phyloP scores from a whole-genome alignment of 2,797 vertebrate species.

The Sparus aurata region DNA sequence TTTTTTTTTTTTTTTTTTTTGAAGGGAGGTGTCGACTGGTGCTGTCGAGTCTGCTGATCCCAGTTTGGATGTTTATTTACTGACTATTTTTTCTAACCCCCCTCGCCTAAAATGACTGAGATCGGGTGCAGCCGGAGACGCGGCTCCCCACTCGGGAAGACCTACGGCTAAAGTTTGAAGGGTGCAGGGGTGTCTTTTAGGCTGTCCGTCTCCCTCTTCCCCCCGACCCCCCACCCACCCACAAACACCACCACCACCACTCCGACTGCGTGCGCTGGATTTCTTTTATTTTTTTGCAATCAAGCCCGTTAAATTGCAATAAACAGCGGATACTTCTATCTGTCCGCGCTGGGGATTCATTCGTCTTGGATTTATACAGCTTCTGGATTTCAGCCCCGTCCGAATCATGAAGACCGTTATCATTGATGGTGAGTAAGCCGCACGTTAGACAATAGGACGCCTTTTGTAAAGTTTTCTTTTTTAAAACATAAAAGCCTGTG shows the following conservation, averaged over 20 bases:
- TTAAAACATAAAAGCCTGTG: constrained; percentile 26
- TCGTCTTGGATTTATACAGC: constrained; percentile 79
- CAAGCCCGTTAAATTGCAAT: constrained; percentile 63
- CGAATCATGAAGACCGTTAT: constrained; percentile 85
- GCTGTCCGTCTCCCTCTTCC: constrained; percentile 52
- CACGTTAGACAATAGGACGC: constrained; percentile 31
- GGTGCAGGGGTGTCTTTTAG: constrained; percentile 60
- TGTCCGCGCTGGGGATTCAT: constrained; percentile 65
- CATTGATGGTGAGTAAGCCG: constrained; percentile 82
- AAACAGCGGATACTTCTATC: constrained; percentile 73
- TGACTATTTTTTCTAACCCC: constrained; percentile 60
- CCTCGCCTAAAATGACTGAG: constrained; percentile 85
- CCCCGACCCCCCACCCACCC: too few species aligned
- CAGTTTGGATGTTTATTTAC: constrained; percentile 82
- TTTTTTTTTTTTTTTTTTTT: not conserved
- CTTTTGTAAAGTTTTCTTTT: constrained; percentile 63
- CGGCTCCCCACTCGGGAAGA: constrained; percentile 84
- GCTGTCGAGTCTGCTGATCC: constrained; percentile 66
- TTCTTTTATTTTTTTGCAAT: constrained; percentile 57
- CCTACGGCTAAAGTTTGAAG: constrained; percentile 87
- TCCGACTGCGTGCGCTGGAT: constrained; percentile 65
- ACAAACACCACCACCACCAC: too few species aligned
- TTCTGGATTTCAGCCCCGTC: constrained; percentile 76
- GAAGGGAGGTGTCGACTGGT: constrained; percentile 65
- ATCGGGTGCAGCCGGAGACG: constrained; percentile 82